Conservation (phyloP, 2,113 vertebrate species). For the Paramormyrops kingsleyae region DNA sequence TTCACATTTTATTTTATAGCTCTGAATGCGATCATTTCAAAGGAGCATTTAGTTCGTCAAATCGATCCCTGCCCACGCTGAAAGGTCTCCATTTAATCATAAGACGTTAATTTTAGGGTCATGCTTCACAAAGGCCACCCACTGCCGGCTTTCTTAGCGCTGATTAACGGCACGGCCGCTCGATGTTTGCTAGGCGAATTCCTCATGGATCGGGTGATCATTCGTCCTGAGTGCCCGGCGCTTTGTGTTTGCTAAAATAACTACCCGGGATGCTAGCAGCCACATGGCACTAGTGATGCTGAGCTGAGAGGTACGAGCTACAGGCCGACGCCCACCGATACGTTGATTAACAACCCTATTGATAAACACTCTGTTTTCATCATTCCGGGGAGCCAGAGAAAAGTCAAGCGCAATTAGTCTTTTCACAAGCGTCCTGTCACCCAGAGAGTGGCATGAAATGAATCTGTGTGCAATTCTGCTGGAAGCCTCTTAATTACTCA, state of each 20-base stretch:
- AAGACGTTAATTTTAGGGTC: slow-evolving; percentile 5
- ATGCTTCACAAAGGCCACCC: not conserved
- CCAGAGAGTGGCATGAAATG: not conserved
- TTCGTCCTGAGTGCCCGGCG: not conserved
- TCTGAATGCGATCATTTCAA: not conserved
- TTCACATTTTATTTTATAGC: not conserved
- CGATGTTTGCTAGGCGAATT: not conserved
- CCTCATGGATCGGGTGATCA: not conserved
- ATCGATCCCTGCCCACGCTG: not conserved
- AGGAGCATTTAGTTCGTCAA: not conserved
- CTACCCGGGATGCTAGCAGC: not conserved
- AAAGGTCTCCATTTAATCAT: slow-evolving; percentile 13
- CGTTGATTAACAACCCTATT: not conserved
- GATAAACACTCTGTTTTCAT: not conserved
- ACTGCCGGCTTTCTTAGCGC: not conserved
- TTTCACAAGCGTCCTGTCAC: not conserved
- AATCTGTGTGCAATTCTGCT: not conserved
- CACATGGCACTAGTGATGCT: not conserved
- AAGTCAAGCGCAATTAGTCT: not conserved
- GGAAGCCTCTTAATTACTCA: not conserved
- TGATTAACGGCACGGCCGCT: not conserved
- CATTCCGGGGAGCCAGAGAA: not conserved
- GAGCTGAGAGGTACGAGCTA: not conserved
- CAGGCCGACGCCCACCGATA: not conserved
- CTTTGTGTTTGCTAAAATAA: not conserved